Conservation (phyloP, 2,797 vertebrate genomes). For the Ceryle rudis region DNA sequence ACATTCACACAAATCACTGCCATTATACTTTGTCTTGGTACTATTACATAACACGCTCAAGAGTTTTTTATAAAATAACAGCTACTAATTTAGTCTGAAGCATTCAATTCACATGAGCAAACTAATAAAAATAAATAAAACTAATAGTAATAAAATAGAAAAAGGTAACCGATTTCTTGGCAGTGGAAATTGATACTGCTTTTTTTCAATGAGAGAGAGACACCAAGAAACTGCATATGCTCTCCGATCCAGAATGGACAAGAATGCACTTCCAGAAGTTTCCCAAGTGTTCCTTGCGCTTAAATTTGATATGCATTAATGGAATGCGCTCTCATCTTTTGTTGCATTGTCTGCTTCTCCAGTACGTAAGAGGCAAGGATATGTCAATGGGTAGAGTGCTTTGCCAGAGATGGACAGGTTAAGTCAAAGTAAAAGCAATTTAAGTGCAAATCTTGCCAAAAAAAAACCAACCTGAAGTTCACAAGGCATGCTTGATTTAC, state of each 20-base stretch:
- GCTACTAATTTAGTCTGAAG: not conserved
- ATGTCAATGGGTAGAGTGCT: conserved; percentile 20
- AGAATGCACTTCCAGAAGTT: not conserved
- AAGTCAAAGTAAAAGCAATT: conserved; percentile 57
- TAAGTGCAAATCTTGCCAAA: conserved; percentile 19
- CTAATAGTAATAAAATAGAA: not conserved
- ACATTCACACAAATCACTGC: not conserved
- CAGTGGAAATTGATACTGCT: not conserved
- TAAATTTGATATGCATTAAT: not conserved
- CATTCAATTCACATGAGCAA: not conserved
- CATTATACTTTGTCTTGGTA: not conserved
- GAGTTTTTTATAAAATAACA: not conserved
- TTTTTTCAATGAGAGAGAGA: not conserved
- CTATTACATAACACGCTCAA: not conserved
- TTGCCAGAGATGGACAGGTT: conserved; percentile 41
- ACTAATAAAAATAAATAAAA: not conserved
- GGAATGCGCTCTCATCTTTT: not conserved
- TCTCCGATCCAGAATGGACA: not conserved
- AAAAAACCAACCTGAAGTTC: not conserved
- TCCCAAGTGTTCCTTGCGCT: not conserved
- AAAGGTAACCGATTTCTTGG: not conserved
- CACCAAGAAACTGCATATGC: not conserved
- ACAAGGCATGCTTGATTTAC: not conserved
- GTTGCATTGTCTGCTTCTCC: not conserved
- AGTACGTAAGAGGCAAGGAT: conserved; percentile 13